phyloP scores from a whole-genome alignment of 2,113 vertebrate genomes.

The Coracopsis vasa region DNA sequence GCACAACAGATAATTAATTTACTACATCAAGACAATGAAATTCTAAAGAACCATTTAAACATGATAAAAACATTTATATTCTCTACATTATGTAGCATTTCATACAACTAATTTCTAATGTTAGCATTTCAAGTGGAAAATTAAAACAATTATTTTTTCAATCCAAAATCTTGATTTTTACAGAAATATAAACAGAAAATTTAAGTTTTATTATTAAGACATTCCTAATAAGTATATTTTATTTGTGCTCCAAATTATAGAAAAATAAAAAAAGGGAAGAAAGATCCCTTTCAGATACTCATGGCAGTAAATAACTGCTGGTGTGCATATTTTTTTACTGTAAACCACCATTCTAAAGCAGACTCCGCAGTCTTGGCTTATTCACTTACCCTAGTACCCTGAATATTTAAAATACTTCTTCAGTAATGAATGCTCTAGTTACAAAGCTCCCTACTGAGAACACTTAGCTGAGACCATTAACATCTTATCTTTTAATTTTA shows the following conservation, averaged over 20 bases:
- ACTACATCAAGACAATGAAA: neutral
- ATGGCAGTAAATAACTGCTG: neutral
- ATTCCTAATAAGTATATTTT: neutral
- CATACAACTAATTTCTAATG: neutral
- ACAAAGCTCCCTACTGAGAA: neutral
- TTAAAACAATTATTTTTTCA: neutral
- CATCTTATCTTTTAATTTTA: neutral
- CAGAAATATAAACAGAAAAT: neutral
- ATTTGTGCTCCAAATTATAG: neutral
- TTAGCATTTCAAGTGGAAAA: neutral
- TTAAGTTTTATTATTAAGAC: neutral
- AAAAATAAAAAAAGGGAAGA: neutral
- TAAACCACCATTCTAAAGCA: neutral
- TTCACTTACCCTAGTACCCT: neutral
- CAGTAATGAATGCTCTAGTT: neutral
- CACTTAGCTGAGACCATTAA: neutral
- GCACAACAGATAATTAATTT: neutral
- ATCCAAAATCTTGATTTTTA: neutral
- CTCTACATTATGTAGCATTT: neutral
- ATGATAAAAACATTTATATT: neutral
- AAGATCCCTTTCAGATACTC: neutral
- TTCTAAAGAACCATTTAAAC: neutral
- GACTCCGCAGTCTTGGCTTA: neutral
- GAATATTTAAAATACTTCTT: neutral
- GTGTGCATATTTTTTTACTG: neutral